These are phyloP conservation scores for Pangasianodon gigas DNA, from an alignment of 2,113 vertebrate genomes.

Conservation along the genomic window DNA sequence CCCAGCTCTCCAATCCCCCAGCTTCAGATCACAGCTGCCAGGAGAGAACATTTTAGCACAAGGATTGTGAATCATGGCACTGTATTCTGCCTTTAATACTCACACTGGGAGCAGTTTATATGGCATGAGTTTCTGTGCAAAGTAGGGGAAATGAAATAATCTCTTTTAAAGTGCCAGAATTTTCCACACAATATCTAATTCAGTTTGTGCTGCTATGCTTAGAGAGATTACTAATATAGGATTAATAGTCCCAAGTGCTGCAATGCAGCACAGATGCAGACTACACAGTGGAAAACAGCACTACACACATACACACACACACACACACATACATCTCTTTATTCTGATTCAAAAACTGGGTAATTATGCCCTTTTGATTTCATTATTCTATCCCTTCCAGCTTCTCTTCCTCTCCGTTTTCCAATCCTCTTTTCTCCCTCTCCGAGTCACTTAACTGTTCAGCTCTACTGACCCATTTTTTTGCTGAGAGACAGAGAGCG, in stretches of 20 bases:
- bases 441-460: neutral
- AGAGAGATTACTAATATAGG: neutral
- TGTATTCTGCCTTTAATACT: constrained; percentile 14
- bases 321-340: neutral
- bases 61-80: constrained; percentile 23
- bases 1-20: constrained; percentile 31
- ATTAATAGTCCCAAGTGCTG: constrained; percentile 30
- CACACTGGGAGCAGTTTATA: constrained; percentile 17
- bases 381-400: constrained; percentile 24
- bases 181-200: constrained; percentile 30
- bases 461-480: constrained; percentile 59
- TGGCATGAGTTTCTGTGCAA: constrained; percentile 1
- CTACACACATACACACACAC: neutral
- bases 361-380: constrained; percentile 9
- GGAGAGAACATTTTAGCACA: constrained; percentile 32
- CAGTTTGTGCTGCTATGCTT: neutral
- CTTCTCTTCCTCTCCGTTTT: constrained; percentile 6
- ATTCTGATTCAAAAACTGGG: neutral
- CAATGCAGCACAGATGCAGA: constrained; percentile 55
- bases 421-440: neutral
- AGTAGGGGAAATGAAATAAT: constrained; percentile 20
- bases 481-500: neutral
- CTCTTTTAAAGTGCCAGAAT: neutral
- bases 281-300: constrained; percentile 13
- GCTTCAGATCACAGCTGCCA: constrained; percentile 27